Conservation (phyloP, 2,797 vertebrate species). For the Phrynocephalus guinanensis region DNA sequence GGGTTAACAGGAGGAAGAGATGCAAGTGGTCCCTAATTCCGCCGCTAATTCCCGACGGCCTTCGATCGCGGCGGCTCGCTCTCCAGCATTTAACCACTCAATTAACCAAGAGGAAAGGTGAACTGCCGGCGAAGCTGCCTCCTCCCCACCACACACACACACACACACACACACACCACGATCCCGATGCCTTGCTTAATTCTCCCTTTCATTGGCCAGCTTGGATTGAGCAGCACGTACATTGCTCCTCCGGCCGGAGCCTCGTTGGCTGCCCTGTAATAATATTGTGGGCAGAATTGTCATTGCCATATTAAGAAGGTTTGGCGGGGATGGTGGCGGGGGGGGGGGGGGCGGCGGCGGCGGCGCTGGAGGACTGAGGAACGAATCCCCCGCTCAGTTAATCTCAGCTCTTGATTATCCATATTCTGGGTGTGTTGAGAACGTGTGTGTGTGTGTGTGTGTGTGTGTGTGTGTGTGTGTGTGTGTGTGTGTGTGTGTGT, state of each 20-base stretch:
- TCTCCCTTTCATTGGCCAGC: conserved; percentile 82
- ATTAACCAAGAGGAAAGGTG: conserved; percentile 68
- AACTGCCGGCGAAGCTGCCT: conserved; percentile 73
- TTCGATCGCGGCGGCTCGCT: conserved; percentile 37
- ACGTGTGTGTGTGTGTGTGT: not conserved
- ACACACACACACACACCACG: conserved; percentile 9
- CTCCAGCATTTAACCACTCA: conserved; percentile 64
- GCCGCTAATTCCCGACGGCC: not conserved
- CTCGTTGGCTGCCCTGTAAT: conserved; percentile 78
- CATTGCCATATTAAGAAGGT: conserved; percentile 78
- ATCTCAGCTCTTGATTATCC: conserved; percentile 88
- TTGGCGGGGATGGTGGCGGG: conserved; percentile 54
- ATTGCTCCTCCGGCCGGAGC: conserved; percentile 69
- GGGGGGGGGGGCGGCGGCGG: conserved; percentile 59
- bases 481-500: not conserved
- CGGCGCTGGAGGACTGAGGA: conserved; percentile 43
- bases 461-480: not conserved
- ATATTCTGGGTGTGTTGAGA: conserved; percentile 52
- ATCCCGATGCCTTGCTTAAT: conserved; percentile 73
- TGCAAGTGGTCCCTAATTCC: not conserved
- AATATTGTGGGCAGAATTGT: conserved; percentile 88
- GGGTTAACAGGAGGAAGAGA: no score
- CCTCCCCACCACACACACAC: conserved; percentile 7
- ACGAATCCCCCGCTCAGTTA: conserved; percentile 64
- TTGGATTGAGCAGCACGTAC: conserved; percentile 83